A percentile compares a stretch with the other conserved stretches of the same genome.
Evolutionary conservation across 2,797 vertebrate species (phyloP).

Genomic region (Pangasius djambal): DNA sequence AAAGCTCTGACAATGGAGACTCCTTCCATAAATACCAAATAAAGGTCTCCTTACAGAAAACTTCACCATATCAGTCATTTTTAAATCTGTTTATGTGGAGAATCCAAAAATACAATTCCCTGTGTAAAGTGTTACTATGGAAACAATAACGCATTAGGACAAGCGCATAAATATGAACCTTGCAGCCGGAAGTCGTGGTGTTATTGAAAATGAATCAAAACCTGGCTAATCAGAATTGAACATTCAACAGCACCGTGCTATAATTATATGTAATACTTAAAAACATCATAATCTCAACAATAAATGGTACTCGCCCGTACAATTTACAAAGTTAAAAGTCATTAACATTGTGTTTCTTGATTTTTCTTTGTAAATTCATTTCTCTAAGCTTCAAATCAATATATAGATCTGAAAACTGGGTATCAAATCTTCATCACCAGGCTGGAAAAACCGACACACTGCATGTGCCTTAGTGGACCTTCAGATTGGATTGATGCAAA

Average conservation of each 20-base stretch:
- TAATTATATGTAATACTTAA: neutral
- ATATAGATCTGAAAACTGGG: neutral
- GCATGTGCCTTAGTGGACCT: neutral
- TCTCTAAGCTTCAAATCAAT: neutral
- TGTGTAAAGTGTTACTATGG: neutral
- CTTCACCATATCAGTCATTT: neutral
- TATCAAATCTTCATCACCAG: neutral
- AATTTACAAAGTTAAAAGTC: neutral
- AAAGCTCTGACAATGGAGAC: neutral
- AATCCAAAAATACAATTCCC: neutral
- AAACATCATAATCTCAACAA: neutral
- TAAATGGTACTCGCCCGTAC: neutral
- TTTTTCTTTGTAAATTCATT: neutral
- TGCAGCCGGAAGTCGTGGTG: neutral
- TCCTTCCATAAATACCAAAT: neutral
- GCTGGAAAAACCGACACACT: neutral
- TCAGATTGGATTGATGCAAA: neutral
- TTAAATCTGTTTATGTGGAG: neutral
- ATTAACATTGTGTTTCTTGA: neutral
- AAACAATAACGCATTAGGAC: neutral
- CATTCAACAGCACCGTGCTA: neutral
- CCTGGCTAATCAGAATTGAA: neutral
- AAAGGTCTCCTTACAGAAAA: neutral
- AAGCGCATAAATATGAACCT: neutral
- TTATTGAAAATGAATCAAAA: neutral